Percentiles rank a stretch among this genome's conserved stretches.
phyloP scores from a whole-genome alignment of 2,797 vertebrate species.

The Alcedo quadribrachys region DNA sequence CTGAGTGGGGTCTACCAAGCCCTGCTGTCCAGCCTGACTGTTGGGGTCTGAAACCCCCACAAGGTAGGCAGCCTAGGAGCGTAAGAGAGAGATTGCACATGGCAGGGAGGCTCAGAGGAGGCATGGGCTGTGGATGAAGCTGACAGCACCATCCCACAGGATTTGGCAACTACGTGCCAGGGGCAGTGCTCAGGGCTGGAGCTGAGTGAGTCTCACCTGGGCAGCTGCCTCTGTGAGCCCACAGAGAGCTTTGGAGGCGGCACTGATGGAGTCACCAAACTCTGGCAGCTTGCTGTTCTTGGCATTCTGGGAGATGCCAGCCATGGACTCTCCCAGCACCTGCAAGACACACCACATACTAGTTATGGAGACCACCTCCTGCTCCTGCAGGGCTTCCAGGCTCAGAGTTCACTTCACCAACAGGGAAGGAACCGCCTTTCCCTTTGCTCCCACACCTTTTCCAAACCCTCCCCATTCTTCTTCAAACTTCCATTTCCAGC shows the following conservation, averaged over 20 bases:
- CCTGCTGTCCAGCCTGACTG: conserved; percentile 94
- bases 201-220: conserved; percentile 78
- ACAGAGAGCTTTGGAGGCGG: conserved; percentile 94
- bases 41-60: conserved; percentile 95
- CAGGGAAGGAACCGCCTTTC: background rate
- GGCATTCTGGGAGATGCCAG: conserved; percentile 96
- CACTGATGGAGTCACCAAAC: conserved; percentile 92
- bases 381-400: fast-evolving
- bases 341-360: conserved; percentile 2
- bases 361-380: background rate
- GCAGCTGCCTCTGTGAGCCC: conserved; percentile 95
- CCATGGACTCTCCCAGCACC: conserved; percentile 97
- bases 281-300: conserved; percentile 96
- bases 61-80: conserved; percentile 89
- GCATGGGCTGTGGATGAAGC: fast-evolving
- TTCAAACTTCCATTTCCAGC: background rate
- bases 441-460: background rate
- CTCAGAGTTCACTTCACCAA: background rate
- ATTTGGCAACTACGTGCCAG: background rate
- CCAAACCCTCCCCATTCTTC: background rate
- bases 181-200: background rate
- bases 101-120: background rate
- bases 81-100: background rate
- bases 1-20: conserved; percentile 94
- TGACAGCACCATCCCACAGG: background rate